phyloP scores from a whole-genome alignment of 2,113 vertebrate species.

The Anguilla japonica region DNA sequence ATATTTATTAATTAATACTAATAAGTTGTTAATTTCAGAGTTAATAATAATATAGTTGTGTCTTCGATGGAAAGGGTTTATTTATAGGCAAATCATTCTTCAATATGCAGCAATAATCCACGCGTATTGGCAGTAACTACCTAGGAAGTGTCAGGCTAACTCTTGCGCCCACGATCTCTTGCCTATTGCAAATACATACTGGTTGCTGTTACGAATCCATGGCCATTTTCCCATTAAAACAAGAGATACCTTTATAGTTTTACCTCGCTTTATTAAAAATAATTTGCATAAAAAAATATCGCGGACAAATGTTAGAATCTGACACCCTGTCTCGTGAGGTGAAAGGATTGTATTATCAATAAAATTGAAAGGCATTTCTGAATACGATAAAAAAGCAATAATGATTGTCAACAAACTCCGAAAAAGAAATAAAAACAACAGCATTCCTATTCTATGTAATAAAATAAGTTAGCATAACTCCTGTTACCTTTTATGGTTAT shows the following conservation, averaged over 20 bases:
- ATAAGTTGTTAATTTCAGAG: background rate
- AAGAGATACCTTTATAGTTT: too few relatives aligned
- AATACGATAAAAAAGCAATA: background rate
- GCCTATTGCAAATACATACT: background rate
- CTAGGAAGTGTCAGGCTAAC: too few relatives aligned
- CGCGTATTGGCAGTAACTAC: too few relatives aligned
- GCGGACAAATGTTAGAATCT: too few relatives aligned
- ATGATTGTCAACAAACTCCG: background rate
- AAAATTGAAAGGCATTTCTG: background rate
- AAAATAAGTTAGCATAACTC: background rate
- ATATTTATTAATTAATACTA: background rate
- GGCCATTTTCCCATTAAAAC: too few relatives aligned
- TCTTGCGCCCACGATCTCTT: too few relatives aligned
- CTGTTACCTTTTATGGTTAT: slow-evolving; percentile 50
- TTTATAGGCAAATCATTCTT: too few relatives aligned
- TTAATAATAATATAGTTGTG: background rate
- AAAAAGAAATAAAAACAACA: background rate
- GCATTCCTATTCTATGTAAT: background rate
- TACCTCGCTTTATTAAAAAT: too few relatives aligned
- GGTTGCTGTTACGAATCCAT: too few relatives aligned
- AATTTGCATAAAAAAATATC: too few relatives aligned
- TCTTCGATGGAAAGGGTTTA: too few relatives aligned
- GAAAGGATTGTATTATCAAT: background rate
- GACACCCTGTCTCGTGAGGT: background rate
- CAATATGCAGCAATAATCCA: too few relatives aligned